phyloP scores from a whole-genome alignment of 92 coral and sea anemone species.

The Muricea muricata region DNA sequence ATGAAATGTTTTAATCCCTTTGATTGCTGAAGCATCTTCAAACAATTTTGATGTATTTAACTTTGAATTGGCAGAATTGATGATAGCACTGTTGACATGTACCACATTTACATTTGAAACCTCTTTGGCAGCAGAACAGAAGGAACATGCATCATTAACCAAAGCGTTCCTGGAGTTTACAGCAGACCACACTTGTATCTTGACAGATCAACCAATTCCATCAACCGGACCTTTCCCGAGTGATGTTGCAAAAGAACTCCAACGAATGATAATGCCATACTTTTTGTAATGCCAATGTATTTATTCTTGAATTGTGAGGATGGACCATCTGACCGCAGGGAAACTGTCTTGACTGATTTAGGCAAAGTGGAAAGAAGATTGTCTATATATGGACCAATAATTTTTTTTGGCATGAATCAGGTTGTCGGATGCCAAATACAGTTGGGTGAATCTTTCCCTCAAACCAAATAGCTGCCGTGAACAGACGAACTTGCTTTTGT shows the following conservation, averaged over 20 bases:
- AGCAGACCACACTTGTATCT: conserved; percentile 55
- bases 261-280: conserved; percentile 35
- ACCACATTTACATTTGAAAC: conserved; percentile 53
- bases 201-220: conserved; percentile 50
- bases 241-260: conserved; percentile 50
- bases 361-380: conserved; percentile 54
- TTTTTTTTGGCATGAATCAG: conserved; percentile 55
- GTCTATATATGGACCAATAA: conserved; percentile 47
- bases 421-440: conserved; percentile 50
- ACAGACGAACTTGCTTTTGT: conserved; percentile 49
- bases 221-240: conserved; percentile 54
- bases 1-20: conserved; percentile 14
- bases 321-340: conserved; percentile 60
- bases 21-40: conserved; percentile 58
- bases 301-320: conserved; percentile 57
- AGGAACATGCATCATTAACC: conserved; percentile 44
- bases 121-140: conserved; percentile 33
- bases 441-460: conserved; percentile 45
- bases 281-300: conserved; percentile 41
- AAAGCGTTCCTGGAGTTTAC: conserved; percentile 40
- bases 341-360: conserved; percentile 48
- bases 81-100: conserved; percentile 29
- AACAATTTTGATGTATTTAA: conserved; percentile 24
- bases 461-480: conserved; percentile 51
- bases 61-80: conserved; percentile 12